Evolutionary conservation across 2,888 invertebrate genomes (phyloP).

Genomic region (Trichopria drosophilae): DNA sequence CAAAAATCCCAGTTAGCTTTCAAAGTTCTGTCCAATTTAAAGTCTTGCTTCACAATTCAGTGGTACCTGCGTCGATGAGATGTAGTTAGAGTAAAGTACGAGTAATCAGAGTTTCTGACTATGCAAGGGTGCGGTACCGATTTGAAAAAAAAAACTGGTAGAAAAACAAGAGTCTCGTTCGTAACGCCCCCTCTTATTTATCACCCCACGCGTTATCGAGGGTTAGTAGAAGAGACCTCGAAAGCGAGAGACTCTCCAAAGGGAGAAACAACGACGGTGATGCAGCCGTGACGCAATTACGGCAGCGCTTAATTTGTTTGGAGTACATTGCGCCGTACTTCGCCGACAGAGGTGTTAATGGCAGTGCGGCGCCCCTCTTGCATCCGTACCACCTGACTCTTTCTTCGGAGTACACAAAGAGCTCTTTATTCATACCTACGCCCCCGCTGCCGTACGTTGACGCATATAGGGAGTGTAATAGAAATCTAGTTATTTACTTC

Average conservation of each 20-base stretch:
- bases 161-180: no score
- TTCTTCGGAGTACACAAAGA: constrained; percentile 11
- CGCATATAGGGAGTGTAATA: no score
- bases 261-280: constrained; percentile 2
- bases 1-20: no score
- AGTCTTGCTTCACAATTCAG: no score
- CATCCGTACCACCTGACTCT: constrained; percentile 24
- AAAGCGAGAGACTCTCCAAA: constrained; percentile 9
- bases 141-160: constrained; percentile 5
- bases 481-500: no score
- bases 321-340: constrained; percentile 53
- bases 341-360: constrained; percentile 57
- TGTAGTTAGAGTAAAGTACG: no score
- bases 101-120: no score
- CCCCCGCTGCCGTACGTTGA: constrained; percentile 11
- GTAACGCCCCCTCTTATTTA: constrained; percentile 6
- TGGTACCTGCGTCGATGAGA: no score
- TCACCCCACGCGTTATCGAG: constrained; percentile 12
- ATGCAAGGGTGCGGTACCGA: no score
- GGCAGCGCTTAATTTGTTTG: constrained; percentile 56
- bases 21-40: no score
- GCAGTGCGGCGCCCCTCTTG: constrained; percentile 43
- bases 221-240: no score
- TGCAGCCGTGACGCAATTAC: constrained; percentile 53
- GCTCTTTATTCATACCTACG: constrained; percentile 12